phyloP scores from a whole-genome alignment of 2,113 vertebrate genomes.

The Sitta europaea region DNA sequence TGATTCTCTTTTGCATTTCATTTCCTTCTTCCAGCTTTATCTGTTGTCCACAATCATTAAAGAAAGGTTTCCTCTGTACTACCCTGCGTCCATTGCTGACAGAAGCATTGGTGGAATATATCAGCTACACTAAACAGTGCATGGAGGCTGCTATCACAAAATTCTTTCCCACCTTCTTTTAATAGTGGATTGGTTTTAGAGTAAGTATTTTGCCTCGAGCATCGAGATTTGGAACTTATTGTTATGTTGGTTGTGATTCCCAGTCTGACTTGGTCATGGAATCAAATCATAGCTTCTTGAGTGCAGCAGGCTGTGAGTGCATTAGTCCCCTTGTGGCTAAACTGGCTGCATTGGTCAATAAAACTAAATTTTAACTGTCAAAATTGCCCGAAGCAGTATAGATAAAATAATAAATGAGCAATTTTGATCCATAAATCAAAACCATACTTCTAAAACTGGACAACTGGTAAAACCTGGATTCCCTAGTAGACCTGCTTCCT shows the following conservation, averaged over 20 bases:
- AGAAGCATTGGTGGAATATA: neutral
- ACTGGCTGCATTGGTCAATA: constrained; percentile 77
- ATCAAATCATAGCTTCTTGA: constrained; percentile 70
- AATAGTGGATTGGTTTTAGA: constrained; percentile 69
- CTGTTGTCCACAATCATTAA: constrained; percentile 22
- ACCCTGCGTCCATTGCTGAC: neutral
- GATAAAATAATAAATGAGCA: constrained; percentile 80
- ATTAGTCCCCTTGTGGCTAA: constrained; percentile 72
- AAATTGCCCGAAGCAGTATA: constrained; percentile 75
- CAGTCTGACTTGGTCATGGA: constrained; percentile 69
- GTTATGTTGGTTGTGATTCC: constrained; percentile 72
- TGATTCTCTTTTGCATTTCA: constrained; percentile 23
- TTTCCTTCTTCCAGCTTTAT: constrained; percentile 43
- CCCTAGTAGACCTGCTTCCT: constrained; percentile 35
- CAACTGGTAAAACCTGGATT: constrained; percentile 61
- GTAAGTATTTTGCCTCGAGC: constrained; percentile 71
- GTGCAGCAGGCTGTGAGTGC: constrained; percentile 68
- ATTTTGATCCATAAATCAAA: constrained; percentile 80
- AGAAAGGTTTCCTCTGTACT: neutral
- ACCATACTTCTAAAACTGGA: constrained; percentile 63
- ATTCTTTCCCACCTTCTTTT: constrained; percentile 52
- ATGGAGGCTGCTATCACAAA: constrained; percentile 41
- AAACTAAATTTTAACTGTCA: constrained; percentile 82
- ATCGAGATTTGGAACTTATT: constrained; percentile 68
- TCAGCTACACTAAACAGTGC: constrained; percentile 40